A percentile compares a stretch with the other conserved stretches of the same genome.
These are phyloP conservation scores for Ormyrus rosae DNA, from an alignment of 2,888 invertebrate species.

Conservation along the genomic window DNA sequence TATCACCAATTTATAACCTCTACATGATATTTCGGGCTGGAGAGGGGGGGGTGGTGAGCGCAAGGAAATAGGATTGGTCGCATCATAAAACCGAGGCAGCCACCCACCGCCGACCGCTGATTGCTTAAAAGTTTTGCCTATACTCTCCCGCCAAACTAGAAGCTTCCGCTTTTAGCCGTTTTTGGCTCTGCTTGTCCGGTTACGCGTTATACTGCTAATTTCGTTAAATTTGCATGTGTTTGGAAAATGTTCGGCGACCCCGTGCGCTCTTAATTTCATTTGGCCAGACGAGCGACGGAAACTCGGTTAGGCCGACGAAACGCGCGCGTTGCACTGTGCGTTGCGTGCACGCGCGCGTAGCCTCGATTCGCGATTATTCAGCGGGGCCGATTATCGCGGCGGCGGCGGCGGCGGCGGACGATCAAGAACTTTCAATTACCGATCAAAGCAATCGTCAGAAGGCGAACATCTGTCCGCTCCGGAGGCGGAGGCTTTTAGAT, in stretches of 20 bases:
- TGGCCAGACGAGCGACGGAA: not conserved
- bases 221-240: not conserved
- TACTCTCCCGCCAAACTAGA: constrained; percentile 12
- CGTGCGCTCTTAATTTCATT: not conserved
- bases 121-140: constrained; percentile 38
- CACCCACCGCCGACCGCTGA: constrained; percentile 1
- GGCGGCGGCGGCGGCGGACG: not conserved
- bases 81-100: constrained; percentile 23
- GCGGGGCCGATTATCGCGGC: constrained; percentile 33
- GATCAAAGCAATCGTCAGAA: constrained; percentile 55
- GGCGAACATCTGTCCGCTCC: constrained; percentile 53
- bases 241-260: too few relatives aligned
- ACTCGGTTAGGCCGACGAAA: not conserved
- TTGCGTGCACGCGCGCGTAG: not conserved
- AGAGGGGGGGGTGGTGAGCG: not conserved
- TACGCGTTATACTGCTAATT: constrained; percentile 8
- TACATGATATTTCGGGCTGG: constrained; percentile 27
- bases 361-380: constrained; percentile 28
- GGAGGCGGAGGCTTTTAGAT: constrained; percentile 43
- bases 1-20: constrained; percentile 52
- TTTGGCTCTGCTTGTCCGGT: not conserved
- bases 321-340: too few relatives aligned
- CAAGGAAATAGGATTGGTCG: constrained; percentile 47
- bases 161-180: constrained; percentile 24
- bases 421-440: constrained; percentile 53